Conservation (phyloP, 2,888 invertebrate species). For the Phytoseiulus persimilis region DNA sequence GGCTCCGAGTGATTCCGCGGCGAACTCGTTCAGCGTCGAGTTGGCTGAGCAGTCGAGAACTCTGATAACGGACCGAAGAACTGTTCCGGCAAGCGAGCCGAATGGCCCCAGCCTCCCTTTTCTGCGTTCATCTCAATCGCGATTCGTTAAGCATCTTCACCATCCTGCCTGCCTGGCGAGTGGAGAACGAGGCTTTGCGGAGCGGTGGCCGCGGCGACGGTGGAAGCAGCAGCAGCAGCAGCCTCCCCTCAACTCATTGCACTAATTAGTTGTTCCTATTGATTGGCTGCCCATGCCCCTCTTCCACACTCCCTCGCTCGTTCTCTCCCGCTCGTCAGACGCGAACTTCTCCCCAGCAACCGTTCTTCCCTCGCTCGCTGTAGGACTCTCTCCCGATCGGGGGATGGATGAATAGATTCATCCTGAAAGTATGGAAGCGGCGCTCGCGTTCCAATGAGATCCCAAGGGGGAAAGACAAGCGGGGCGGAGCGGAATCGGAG, state of each 20-base stretch:
- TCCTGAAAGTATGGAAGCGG: too few relatives aligned
- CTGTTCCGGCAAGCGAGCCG: neutral
- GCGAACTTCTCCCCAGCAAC: neutral
- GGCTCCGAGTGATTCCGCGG: neutral
- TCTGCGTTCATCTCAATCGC: neutral
- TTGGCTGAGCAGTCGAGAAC: neutral
- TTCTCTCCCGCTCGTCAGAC: neutral
- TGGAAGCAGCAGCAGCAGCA: neutral
- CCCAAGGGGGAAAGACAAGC: neutral
- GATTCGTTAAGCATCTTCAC: neutral
- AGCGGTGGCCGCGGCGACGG: neutral
- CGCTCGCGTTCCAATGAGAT: too few relatives aligned
- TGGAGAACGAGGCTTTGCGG: neutral
- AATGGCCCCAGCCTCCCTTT: neutral
- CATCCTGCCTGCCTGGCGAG: neutral
- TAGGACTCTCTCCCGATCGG: neutral
- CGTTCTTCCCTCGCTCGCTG: too few relatives aligned
- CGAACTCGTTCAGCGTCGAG: too few relatives aligned
- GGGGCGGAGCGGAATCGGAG: neutral
- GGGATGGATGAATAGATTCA: neutral
- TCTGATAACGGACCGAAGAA: neutral
- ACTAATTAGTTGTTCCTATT: constrained; percentile 39
- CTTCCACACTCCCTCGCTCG: neutral
- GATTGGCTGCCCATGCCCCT: constrained; percentile 14
- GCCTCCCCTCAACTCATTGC: constrained; percentile 34